A percentile compares a stretch with the other conserved stretches of the same genome.
Conservation (phyloP, 1,140 invertebrate species). For the Cotesia glomerata region DNA sequence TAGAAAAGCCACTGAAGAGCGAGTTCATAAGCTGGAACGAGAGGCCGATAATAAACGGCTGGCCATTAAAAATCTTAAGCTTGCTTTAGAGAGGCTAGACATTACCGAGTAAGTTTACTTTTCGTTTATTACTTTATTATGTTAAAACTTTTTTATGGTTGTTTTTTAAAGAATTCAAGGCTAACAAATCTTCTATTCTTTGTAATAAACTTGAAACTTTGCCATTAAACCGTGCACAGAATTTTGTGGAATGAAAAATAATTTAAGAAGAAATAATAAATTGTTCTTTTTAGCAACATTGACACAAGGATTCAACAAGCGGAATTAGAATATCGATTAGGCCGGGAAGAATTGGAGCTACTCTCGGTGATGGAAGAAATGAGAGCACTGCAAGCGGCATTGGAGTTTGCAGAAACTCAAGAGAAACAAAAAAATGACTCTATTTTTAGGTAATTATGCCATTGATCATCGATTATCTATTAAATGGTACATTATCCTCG, state of each 20-base stretch:
- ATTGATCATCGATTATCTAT: background rate
- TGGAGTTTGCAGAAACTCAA: slow-evolving; percentile 73
- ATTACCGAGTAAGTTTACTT: slow-evolving; percentile 76
- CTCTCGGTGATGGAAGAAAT: slow-evolving; percentile 83
- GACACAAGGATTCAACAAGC: slow-evolving; percentile 89
- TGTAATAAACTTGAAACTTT: background rate
- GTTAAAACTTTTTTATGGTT: background rate
- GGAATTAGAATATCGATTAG: slow-evolving; percentile 86
- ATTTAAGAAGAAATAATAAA: background rate
- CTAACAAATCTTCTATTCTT: background rate
- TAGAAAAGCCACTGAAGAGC: slow-evolving; percentile 72
- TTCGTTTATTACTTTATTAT: slow-evolving; percentile 11
- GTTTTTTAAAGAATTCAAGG: too few relatives aligned
- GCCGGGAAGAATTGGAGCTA: slow-evolving; percentile 84
- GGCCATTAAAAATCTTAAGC: slow-evolving; percentile 77
- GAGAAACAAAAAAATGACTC: slow-evolving; percentile 63
- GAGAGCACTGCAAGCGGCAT: slow-evolving; percentile 75
- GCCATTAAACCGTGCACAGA: background rate
- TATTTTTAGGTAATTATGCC: slow-evolving; percentile 68
- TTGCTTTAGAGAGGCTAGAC: slow-evolving; percentile 76
- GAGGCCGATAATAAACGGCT: slow-evolving; percentile 76
- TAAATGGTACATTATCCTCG: background rate
- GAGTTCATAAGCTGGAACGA: slow-evolving; percentile 69
- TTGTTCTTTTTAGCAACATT: slow-evolving; percentile 75
- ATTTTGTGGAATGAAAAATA: background rate